A percentile compares a stretch with the other conserved stretches of the same genome.
phyloP scores from a whole-genome alignment of 2,888 invertebrate species.

The Drosophila leonis region DNA sequence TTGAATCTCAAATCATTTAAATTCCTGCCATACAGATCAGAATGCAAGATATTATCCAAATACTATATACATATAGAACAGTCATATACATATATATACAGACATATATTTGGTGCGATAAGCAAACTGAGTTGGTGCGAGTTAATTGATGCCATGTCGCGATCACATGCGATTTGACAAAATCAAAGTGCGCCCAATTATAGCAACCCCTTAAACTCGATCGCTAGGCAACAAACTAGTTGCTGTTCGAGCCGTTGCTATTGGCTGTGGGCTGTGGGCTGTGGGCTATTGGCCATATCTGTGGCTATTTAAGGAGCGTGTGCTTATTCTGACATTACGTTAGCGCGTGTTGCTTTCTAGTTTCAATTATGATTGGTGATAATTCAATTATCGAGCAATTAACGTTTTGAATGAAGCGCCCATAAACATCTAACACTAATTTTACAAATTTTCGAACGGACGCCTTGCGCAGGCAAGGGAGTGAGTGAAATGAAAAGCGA shows the following conservation, averaged over 20 bases:
- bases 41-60: not conserved
- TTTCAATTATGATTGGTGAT: constrained; percentile 71
- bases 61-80: not conserved
- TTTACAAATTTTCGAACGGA: not conserved
- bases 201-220: constrained; percentile 23
- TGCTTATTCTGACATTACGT: constrained; percentile 37
- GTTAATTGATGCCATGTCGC: constrained; percentile 2
- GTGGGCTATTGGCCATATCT: not conserved
- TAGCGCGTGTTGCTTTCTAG: constrained; percentile 61
- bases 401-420: constrained; percentile 58
- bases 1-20: not conserved
- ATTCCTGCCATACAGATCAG: not conserved
- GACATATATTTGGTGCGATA: constrained; percentile 1
- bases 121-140: constrained; percentile 4
- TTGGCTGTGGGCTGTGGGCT: not conserved
- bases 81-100: no score
- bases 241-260: not conserved
- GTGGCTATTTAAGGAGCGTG: constrained; percentile 30
- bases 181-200: constrained; percentile 56
- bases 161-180: constrained; percentile 29
- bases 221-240: constrained; percentile 44
- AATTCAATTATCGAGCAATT: constrained; percentile 77
- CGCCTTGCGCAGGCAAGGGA: not conserved
- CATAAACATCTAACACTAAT: constrained; percentile 40
- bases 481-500: constrained; percentile 46